A percentile compares a stretch with the other conserved stretches of the same genome.
Evolutionary conservation across 2,797 vertebrate species (phyloP).

Genomic region (Gymnopithys bicolor): DNA sequence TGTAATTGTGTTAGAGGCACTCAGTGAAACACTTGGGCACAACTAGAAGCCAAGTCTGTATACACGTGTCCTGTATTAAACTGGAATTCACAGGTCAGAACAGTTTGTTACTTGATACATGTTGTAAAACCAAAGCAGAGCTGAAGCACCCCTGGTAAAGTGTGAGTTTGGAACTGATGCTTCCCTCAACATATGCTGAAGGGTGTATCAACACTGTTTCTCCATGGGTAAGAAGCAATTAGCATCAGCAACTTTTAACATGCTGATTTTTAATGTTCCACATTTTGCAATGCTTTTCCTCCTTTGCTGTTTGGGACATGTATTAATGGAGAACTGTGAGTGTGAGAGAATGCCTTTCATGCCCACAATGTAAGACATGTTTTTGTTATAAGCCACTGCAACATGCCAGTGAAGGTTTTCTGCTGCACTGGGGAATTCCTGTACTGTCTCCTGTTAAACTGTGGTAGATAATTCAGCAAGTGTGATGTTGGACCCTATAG

Average conservation of each 20-base stretch:
- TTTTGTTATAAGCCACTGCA: neutral
- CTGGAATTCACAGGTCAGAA: neutral
- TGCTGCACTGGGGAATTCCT: neutral
- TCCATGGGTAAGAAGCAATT: neutral
- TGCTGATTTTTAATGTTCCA: neutral
- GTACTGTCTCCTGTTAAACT: neutral
- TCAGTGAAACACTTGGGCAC: neutral
- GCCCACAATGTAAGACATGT: neutral
- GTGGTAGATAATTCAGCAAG: neutral
- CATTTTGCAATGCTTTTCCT: neutral
- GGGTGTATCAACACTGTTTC: neutral
- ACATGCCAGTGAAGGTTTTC: fast-evolving
- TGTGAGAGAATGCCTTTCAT: neutral
- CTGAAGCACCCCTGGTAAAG: neutral
- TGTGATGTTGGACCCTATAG: neutral
- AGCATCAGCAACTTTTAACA: neutral
- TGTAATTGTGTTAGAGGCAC: slow-evolving; percentile 1
- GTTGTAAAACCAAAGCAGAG: neutral
- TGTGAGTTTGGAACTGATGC: neutral
- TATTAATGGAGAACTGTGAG: neutral
- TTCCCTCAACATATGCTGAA: neutral
- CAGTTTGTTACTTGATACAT: neutral
- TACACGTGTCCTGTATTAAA: neutral
- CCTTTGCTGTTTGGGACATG: neutral
- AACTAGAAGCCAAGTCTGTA: neutral